Conservation (phyloP, 2,888 invertebrate species). For the Heliconius sara region DNA sequence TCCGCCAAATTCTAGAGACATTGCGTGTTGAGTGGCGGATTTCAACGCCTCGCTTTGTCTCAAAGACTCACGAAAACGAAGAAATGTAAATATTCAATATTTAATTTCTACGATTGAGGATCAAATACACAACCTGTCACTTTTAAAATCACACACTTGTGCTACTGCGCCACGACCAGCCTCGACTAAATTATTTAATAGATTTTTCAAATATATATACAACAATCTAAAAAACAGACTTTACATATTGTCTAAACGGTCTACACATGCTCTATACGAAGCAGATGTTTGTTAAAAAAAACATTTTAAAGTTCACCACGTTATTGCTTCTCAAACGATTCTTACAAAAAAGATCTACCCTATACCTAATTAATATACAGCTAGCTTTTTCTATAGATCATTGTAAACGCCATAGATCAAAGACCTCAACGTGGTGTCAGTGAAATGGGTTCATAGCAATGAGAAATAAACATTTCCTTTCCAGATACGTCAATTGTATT, state of each 20-base stretch:
- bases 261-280: slow-evolving; percentile 11
- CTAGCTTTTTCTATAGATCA: slow-evolving; percentile 4
- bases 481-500: slow-evolving; percentile 25
- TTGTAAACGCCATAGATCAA: slow-evolving; percentile 27
- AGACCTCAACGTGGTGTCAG: slow-evolving; percentile 29
- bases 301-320: slow-evolving; percentile 14
- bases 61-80: too few species aligned
- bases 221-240: background rate
- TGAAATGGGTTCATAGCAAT: slow-evolving; percentile 35
- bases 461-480: slow-evolving; percentile 38
- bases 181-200: too few species aligned
- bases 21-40: too few species aligned
- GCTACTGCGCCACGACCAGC: too few species aligned
- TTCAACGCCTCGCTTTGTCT: too few species aligned
- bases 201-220: too few species aligned
- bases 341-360: slow-evolving; percentile 9
- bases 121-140: too few species aligned
- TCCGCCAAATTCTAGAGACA: too few species aligned
- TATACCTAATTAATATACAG: slow-evolving; percentile 13
- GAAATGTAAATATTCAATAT: too few species aligned
- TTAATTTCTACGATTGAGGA: too few species aligned
- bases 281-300: slow-evolving; percentile 21
- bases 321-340: slow-evolving; percentile 7
- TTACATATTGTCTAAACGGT: background rate
- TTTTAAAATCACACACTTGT: too few species aligned